Evolutionary conservation across 2,113 vertebrate genomes (phyloP).

Genomic region (Pseudolaguvia tuberculata): DNA sequence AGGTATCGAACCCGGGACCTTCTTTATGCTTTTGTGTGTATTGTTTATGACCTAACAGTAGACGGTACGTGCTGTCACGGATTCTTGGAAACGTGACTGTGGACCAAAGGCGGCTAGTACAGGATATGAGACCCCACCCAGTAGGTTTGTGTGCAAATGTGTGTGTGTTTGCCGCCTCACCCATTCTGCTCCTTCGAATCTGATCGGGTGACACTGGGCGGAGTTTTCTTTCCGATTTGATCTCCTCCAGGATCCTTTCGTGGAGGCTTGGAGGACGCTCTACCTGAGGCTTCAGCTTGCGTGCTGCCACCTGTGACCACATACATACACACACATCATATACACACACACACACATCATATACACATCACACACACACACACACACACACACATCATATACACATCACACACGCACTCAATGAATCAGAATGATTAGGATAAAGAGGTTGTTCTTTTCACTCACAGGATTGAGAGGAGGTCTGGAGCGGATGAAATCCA

Average conservation of each 20-base stretch:
- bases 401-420: too few species aligned
- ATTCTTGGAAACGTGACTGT: neutral
- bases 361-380: neutral
- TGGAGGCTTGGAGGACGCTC: constrained; percentile 89
- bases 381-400: neutral
- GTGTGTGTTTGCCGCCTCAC: constrained; percentile 66
- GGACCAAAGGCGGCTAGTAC: neutral
- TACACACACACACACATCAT: neutral
- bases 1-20: too few species aligned
- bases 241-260: constrained; percentile 91
- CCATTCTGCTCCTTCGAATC: constrained; percentile 78
- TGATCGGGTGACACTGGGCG: constrained; percentile 87
- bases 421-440: neutral
- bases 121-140: neutral
- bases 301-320: constrained; percentile 77
- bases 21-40: too few species aligned
- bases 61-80: too few species aligned
- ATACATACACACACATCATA: neutral
- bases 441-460: neutral
- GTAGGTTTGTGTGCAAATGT: neutral
- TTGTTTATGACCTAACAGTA: neutral
- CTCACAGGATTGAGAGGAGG: constrained; percentile 95
- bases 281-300: constrained; percentile 90
- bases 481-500: constrained; percentile 96
- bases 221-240: constrained; percentile 90